phyloP scores from a whole-genome alignment of 2,797 vertebrate species.

The Distichodus sexfasciatus region DNA sequence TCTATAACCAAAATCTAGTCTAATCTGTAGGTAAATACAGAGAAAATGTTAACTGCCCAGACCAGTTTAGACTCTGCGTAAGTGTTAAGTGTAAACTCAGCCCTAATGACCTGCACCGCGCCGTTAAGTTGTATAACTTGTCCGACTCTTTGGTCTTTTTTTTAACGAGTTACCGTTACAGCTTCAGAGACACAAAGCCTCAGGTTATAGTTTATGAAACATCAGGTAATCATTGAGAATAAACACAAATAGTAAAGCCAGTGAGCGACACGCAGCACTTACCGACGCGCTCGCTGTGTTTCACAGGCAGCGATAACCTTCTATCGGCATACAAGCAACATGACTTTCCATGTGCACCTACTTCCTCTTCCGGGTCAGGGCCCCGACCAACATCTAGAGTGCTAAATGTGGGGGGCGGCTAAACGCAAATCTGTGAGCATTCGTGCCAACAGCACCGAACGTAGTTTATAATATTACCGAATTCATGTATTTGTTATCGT shows the following conservation, averaged over 20 bases:
- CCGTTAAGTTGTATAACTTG: constrained; percentile 57
- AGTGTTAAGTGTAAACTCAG: too few species aligned
- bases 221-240: too few species aligned
- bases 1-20: neutral
- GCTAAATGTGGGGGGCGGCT: constrained; percentile 12
- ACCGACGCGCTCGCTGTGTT: constrained; percentile 53
- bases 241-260: neutral
- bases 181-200: too few species aligned
- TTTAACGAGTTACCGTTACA: constrained; percentile 20
- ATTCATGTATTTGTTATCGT: too few species aligned
- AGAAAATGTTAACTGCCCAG: neutral
- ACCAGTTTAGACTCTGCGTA: too few species aligned
- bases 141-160: constrained; percentile 35
- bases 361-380: constrained; percentile 81
- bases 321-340: constrained; percentile 61
- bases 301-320: constrained; percentile 68
- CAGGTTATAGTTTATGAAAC: too few species aligned
- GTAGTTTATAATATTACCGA: too few species aligned
- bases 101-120: constrained; percentile 32
- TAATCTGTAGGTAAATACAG: neutral
- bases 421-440: too few species aligned
- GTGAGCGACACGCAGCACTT: constrained; percentile 54
- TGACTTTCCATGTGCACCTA: constrained; percentile 59
- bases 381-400: constrained; percentile 36
- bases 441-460: too few species aligned